phyloP scores from a whole-genome alignment of 2,113 vertebrate species.

The Ammodramus savannarum region DNA sequence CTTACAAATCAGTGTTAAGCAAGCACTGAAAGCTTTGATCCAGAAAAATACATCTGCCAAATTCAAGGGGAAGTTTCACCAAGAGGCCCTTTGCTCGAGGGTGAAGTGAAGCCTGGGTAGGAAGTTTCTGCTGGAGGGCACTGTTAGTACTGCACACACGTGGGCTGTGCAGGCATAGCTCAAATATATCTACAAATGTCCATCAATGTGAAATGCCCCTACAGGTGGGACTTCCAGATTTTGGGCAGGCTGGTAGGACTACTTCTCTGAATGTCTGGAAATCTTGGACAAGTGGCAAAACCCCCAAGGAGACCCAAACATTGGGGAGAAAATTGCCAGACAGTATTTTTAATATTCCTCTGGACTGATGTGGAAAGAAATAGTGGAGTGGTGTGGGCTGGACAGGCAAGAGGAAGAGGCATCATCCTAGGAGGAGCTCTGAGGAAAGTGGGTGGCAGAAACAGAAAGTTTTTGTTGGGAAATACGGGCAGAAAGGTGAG shows the following conservation, averaged over 20 bases:
- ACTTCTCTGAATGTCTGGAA: background rate
- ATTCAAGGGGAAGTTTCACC: background rate
- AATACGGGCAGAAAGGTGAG: background rate
- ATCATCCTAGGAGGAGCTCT: background rate
- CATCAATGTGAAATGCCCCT: background rate
- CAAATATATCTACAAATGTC: accelerated
- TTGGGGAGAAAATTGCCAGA: background rate
- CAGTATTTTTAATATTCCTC: background rate
- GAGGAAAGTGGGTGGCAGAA: background rate
- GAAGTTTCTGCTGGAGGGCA: background rate
- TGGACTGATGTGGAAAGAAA: background rate
- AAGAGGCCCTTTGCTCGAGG: background rate
- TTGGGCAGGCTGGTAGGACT: background rate
- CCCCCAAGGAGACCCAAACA: background rate
- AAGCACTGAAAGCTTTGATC: background rate
- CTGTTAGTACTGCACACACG: background rate
- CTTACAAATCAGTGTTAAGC: background rate
- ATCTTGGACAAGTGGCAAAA: background rate
- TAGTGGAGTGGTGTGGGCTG: background rate
- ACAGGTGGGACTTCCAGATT: background rate
- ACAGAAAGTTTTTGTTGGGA: background rate
- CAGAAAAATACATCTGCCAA: background rate
- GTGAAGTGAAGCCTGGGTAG: background rate
- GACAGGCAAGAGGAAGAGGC: background rate
- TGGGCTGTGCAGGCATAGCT: background rate